Base-by-base conservation (phyloP, 2,797 vertebrate species). In the Momotus momota region DNA sequence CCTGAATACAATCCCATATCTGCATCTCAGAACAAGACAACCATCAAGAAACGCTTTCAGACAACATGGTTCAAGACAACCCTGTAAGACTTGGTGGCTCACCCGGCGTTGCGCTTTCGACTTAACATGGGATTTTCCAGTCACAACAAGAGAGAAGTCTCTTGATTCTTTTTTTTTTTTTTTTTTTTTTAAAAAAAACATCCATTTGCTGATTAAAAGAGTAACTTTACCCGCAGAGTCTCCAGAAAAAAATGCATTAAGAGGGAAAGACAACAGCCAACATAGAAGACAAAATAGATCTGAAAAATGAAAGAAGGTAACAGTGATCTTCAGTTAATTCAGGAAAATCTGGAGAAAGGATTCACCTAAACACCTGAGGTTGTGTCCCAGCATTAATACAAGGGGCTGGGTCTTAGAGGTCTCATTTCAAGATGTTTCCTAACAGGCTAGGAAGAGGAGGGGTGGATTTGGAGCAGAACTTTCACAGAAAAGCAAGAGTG, bases 71-170 rank as follows among this genome's bases (percentile, higher is more conserved):
- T 52, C 14, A n/a, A 58, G 46, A 54, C n/a, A 52, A 2, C n/a
- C 22, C 48, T 48, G 19, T 23, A 64, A 67, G 80, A 55, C 6
- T 26, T 4, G 13, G 45, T 17, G 22, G 22, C 5, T 81, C 57
- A 64, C 9, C 4, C 7, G 0, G 0, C 10, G 10, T 8, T 14
- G 33, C 4, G 10, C 16, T 65, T 90, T 41, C 58, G 27, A 16
- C 45, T 51, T 48, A 54, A 49, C 19, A 5, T 4, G 7, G n/a
- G 45, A 41, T 88, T 73, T 73, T 58, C 66, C 61, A 49, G 41
- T 14, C 26, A 62, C 54, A 72, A 13, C 12, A 67, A 40, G 33
- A 70, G 27, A 62, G 9, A 14, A 60, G 14, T 6, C 26, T 46
- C 70, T 65, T 6, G 14, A 49, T n/a, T 20, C 7, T 52, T 27